Evolutionary conservation across 2,888 invertebrate genomes (phyloP).

Genomic region (Xanthorhoe spadicearia): DNA sequence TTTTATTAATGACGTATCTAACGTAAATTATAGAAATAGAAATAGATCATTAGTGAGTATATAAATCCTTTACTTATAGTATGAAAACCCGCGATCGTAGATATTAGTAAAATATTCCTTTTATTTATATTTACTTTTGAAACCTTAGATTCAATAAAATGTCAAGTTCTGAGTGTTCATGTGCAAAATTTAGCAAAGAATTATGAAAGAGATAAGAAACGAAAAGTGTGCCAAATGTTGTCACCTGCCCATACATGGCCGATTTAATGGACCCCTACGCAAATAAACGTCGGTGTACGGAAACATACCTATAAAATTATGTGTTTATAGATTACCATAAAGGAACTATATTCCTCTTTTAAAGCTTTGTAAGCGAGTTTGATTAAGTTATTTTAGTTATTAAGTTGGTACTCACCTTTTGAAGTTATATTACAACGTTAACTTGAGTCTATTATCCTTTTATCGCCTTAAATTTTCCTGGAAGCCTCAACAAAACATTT

Average conservation of each 20-base stretch:
- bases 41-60: no score
- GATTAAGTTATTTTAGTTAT: not conserved
- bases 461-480: conserved; percentile 37
- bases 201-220: conserved; percentile 46
- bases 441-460: not conserved
- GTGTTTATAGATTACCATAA: not conserved
- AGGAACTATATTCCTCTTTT: not conserved
- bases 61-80: no score
- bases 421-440: not conserved
- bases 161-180: not conserved
- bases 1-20: no score
- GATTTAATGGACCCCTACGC: conserved; percentile 53
- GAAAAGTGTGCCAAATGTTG: conserved; percentile 48
- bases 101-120: no score
- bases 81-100: no score
- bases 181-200: conserved; percentile 40
- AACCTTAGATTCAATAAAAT: not conserved
- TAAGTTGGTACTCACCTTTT: not conserved
- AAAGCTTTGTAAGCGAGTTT: not conserved
- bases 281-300: conserved; percentile 26
- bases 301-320: conserved; percentile 27
- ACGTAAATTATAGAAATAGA: no score
- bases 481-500: conserved; percentile 56
- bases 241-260: conserved; percentile 37
- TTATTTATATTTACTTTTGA: no score